Percentiles rank a stretch among this genome's conserved stretches.
These are phyloP conservation scores for Lichenostomus cassidix DNA, from an alignment of 2,113 vertebrate genomes.

Conservation along the genomic window DNA sequence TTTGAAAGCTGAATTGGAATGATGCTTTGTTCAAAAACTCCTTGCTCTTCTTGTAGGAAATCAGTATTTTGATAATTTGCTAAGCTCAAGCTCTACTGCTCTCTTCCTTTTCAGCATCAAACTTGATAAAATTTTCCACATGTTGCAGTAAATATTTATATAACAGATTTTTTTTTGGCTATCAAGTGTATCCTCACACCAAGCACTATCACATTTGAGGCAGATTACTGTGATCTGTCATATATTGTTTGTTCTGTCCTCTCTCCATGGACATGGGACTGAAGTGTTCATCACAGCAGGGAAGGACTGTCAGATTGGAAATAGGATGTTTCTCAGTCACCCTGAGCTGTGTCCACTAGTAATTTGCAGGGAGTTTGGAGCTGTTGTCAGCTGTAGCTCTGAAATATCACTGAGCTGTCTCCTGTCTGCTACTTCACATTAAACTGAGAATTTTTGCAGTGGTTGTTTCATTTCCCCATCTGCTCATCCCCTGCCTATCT, in stretches of 20 bases:
- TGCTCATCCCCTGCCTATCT: not conserved
- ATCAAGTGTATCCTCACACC: not conserved
- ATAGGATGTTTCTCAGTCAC: not conserved
- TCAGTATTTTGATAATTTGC: not conserved
- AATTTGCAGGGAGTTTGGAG: not conserved
- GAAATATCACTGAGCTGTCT: not conserved
- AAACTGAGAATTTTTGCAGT: not conserved
- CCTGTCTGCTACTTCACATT: not conserved
- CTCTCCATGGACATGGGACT: not conserved
- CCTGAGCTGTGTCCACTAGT: not conserved
- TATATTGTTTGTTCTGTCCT: not conserved
- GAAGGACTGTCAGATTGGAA: not conserved
- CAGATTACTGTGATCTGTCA: not conserved
- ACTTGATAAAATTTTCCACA: not conserved
- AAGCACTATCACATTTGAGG: not conserved
- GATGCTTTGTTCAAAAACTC: not conserved
- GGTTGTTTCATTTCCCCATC: not conserved
- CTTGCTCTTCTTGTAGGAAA: not conserved
- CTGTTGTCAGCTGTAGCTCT: not conserved
- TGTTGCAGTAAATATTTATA: not conserved
- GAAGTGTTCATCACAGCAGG: not conserved
- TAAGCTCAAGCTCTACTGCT: not conserved
- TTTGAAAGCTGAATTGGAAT: not conserved
- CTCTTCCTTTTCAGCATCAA: not conserved
- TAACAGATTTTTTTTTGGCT: not conserved